phyloP scores from a whole-genome alignment of 2,888 invertebrate species.

The Nomada goodeniana region DNA sequence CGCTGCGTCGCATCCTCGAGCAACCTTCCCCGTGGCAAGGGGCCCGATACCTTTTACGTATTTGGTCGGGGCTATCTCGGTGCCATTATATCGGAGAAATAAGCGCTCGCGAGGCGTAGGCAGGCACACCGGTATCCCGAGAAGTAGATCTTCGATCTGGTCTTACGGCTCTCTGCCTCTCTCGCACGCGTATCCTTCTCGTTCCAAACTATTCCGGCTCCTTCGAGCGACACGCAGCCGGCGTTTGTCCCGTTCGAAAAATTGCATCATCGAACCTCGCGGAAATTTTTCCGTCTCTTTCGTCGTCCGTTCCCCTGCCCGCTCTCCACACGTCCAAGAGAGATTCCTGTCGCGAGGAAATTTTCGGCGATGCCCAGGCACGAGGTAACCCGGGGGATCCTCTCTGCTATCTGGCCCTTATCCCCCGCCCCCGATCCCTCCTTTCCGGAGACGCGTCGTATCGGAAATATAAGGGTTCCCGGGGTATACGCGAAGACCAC shows the following conservation, averaged over 20 bases:
- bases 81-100: constrained; percentile 64
- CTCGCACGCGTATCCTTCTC: constrained; percentile 53
- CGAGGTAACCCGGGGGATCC: not conserved
- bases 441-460: constrained; percentile 51
- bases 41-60: constrained; percentile 57
- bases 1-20: constrained; percentile 47
- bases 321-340: not conserved
- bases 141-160: constrained; percentile 71
- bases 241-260: constrained; percentile 52
- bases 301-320: not conserved
- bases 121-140: constrained; percentile 58
- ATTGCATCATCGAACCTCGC: constrained; percentile 43
- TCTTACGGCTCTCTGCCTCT: constrained; percentile 42
- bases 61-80: constrained; percentile 54
- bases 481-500: constrained; percentile 29
- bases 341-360: not conserved
- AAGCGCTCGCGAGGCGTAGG: constrained; percentile 61
- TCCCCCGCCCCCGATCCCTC: constrained; percentile 11
- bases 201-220: constrained; percentile 50
- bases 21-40: constrained; percentile 43
- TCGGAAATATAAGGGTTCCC: constrained; percentile 53
- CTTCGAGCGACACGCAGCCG: constrained; percentile 34
- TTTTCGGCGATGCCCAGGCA: not conserved
- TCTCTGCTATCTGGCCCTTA: not conserved
- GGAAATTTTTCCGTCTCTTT: constrained; percentile 2